Conservation (phyloP, 2,113 vertebrate species). For the Equus przewalskii region DNA sequence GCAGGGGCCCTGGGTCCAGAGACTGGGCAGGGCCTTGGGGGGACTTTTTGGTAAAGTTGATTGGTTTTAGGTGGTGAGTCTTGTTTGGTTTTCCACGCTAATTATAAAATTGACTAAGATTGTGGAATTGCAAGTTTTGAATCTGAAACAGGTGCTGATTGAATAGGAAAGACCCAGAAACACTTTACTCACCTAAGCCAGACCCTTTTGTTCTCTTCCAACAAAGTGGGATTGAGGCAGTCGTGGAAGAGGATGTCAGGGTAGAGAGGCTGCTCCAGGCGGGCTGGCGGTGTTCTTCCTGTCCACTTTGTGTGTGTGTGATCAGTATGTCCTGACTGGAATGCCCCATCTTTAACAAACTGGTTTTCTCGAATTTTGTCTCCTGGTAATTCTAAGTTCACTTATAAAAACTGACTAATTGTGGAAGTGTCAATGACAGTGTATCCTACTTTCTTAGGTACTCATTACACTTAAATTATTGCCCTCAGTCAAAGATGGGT, state of each 20-base stretch:
- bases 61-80: neutral
- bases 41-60: neutral
- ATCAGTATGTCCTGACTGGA: neutral
- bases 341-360: neutral
- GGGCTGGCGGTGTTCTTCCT: neutral
- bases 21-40: neutral
- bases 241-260: neutral
- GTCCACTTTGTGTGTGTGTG: too few species aligned
- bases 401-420: neutral
- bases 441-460: neutral
- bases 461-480: neutral
- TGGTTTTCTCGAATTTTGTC: neutral
- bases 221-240: accelerated
- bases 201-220: neutral
- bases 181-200: neutral
- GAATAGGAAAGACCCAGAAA: neutral
- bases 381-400: neutral
- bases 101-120: neutral
- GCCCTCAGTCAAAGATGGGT: neutral
- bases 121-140: neutral
- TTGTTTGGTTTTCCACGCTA: neutral
- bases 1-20: neutral
- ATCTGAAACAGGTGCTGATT: neutral
- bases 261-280: neutral
- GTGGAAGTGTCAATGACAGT: neutral